phyloP scores from a whole-genome alignment of 2,113 vertebrate genomes.

The Tragelaphus strepsiceros region DNA sequence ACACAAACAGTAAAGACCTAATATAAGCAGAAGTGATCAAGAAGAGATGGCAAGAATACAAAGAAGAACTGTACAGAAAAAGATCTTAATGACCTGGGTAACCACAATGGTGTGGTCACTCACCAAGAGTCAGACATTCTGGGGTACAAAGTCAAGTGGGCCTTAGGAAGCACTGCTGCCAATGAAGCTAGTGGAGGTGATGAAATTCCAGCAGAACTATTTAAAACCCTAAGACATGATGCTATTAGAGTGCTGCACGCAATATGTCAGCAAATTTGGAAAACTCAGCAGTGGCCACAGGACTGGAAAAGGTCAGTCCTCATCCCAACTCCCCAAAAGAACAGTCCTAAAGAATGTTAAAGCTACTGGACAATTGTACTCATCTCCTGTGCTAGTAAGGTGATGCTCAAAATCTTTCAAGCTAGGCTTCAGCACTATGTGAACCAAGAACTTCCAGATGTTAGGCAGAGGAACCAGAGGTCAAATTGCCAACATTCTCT shows the following conservation, averaged over 20 bases:
- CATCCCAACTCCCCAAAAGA: neutral
- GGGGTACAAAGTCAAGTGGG: neutral
- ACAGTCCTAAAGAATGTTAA: neutral
- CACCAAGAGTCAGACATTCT: neutral
- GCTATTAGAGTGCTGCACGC: neutral
- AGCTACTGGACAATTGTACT: neutral
- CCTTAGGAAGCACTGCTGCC: neutral
- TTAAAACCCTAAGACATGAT: neutral
- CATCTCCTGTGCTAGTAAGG: neutral
- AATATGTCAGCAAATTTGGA: neutral
- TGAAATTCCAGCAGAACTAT: neutral
- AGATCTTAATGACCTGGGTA: neutral
- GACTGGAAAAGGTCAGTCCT: neutral
- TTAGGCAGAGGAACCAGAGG: neutral
- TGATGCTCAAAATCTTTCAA: neutral
- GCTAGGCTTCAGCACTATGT: neutral
- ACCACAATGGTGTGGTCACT: neutral
- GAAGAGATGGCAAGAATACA: neutral
- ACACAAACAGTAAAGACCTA: neutral
- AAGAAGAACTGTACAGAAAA: neutral
- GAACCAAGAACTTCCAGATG: neutral
- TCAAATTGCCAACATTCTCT: neutral
- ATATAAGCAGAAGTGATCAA: neutral
- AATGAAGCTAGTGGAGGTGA: neutral
- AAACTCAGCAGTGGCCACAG: neutral